phyloP scores from a whole-genome alignment of 30 jellyfish, hydroid and myxozoan genomes.

The Hydractinia symbiolongicarpus region DNA sequence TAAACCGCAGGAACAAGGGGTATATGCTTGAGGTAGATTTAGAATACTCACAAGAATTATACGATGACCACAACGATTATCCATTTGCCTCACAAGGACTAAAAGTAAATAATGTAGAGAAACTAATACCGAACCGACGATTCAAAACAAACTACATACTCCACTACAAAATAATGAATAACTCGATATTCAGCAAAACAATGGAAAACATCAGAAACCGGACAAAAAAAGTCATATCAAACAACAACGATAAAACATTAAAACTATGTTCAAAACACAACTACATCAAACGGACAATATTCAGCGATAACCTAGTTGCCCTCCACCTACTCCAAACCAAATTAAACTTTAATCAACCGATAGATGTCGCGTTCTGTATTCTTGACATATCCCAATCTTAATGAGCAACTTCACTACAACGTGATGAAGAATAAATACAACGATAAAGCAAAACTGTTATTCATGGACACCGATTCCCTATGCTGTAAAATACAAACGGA shows the following conservation, averaged over 20 bases:
- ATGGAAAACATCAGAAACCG: no score
- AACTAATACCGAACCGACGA: slow-evolving; percentile 43
- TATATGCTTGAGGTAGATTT: slow-evolving; percentile 42
- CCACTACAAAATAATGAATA: slow-evolving; percentile 14
- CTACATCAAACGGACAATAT: no score
- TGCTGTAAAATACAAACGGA: no score
- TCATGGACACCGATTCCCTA: slow-evolving; percentile 44
- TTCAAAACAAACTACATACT: slow-evolving; percentile 43
- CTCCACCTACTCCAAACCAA: not conserved
- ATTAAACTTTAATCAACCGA: slow-evolving; percentile 7
- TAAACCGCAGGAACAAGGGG: slow-evolving; percentile 19
- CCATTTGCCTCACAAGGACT: slow-evolving; percentile 55
- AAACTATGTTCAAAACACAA: no score
- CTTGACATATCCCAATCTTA: slow-evolving; percentile 25
- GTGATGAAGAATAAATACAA: not conserved
- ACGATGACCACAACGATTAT: slow-evolving; percentile 50
- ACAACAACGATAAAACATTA: not conserved
- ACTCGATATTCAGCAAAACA: no score
- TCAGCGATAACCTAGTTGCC: no score
- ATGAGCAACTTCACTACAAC: slow-evolving; percentile 20
- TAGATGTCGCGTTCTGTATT: slow-evolving; percentile 20
- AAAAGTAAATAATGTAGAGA: slow-evolving; percentile 2
- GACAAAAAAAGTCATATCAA: no score
- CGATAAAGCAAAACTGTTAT: slow-evolving; percentile 22
- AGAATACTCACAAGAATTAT: slow-evolving; percentile 56